A percentile compares a stretch with the other conserved stretches of the same genome.
Evolutionary conservation across 1,140 invertebrate genomes (phyloP).

Genomic region (Drosophila burlai): DNA sequence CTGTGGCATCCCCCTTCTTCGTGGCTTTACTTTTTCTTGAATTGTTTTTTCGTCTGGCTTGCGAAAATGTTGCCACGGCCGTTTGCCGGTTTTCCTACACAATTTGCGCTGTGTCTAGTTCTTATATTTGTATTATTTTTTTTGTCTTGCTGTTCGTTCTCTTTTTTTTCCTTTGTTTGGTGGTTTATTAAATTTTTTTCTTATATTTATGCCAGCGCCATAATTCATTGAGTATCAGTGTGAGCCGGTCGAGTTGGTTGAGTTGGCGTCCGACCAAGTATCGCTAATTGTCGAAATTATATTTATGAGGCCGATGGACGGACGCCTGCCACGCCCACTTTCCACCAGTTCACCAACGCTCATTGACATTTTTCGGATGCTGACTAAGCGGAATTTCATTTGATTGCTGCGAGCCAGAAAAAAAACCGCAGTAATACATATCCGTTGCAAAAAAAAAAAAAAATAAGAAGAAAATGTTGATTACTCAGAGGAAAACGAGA

Average conservation of each 20-base stretch:
- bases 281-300: slow-evolving; percentile 64
- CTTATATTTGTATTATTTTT: slow-evolving; percentile 36
- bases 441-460: slow-evolving; percentile 8
- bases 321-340: slow-evolving; percentile 24
- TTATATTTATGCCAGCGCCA: slow-evolving; percentile 59
- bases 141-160: slow-evolving; percentile 3
- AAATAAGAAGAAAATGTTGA: slow-evolving; percentile 5
- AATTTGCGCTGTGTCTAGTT: slow-evolving; percentile 53
- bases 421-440: slow-evolving; percentile 33
- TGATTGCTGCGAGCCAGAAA: slow-evolving; percentile 22
- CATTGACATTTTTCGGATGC: slow-evolving; percentile 56
- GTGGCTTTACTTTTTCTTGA: slow-evolving; percentile 44
- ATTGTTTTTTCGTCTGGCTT: slow-evolving; percentile 44
- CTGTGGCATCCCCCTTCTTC: slow-evolving; percentile 26
- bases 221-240: slow-evolving; percentile 61
- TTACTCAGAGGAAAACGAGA: slow-evolving; percentile 19
- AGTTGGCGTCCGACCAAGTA: slow-evolving; percentile 29
- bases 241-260: slow-evolving; percentile 30
- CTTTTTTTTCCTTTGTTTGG: slow-evolving; percentile 19
- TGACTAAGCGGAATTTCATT: slow-evolving; percentile 55
- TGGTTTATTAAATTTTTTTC: slow-evolving; percentile 37
- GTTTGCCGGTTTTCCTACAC: slow-evolving; percentile 76
- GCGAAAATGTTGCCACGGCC: slow-evolving; percentile 67
- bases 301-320: slow-evolving; percentile 47
- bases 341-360: slow-evolving; percentile 25